A percentile compares a stretch with the other conserved stretches of the same genome.
Conservation (phyloP, 2,113 vertebrate species). For the Otocyon megalotis region DNA sequence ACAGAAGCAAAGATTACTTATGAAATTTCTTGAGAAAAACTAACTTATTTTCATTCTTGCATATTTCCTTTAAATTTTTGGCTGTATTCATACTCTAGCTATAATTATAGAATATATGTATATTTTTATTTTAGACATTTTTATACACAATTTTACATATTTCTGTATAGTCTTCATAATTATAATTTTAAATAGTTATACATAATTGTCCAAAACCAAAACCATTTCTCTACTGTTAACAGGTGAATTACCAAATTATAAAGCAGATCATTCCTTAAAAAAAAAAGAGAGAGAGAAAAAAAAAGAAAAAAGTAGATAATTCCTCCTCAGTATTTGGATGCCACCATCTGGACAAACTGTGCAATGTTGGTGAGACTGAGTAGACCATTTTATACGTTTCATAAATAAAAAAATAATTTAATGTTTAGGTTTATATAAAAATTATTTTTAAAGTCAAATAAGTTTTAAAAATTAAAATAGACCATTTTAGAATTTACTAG, state of each 20-base stretch:
- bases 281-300: not conserved
- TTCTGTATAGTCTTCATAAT: not conserved
- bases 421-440: not conserved
- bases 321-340: slow-evolving; percentile 77
- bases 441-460: not conserved
- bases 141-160: slow-evolving; percentile 19
- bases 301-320: not conserved
- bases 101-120: not conserved
- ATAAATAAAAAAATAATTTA: not conserved
- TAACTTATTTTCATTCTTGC: slow-evolving; percentile 5
- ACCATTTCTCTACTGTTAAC: not conserved
- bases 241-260: slow-evolving; percentile 15
- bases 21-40: not conserved
- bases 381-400: not conserved
- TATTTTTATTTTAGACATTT: slow-evolving; percentile 45
- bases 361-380: slow-evolving; percentile 59
- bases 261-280: not conserved
- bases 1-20: slow-evolving; percentile 5
- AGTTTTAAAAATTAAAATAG: not conserved
- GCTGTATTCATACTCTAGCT: not conserved
- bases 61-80: slow-evolving; percentile 42
- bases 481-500: not conserved
- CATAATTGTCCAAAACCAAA: not conserved
- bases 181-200: not conserved
- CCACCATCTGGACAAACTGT: slow-evolving; percentile 85